Conservation (phyloP, 35 echinoderm and acorn worm genomes). For the Heliocidaris tuberculata region DNA sequence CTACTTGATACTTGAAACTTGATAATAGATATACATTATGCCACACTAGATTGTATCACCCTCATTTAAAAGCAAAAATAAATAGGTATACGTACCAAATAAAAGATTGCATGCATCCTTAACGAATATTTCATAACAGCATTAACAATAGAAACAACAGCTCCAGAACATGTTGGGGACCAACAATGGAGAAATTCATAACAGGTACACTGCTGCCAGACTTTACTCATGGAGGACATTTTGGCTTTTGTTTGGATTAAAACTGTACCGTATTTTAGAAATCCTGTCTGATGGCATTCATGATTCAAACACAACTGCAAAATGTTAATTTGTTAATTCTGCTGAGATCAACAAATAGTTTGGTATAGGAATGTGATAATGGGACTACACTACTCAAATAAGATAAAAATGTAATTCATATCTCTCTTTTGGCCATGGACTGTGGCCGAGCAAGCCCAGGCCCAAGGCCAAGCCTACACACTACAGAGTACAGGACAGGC, state of each 20-base stretch:
- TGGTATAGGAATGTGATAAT: neutral
- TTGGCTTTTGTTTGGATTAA: neutral
- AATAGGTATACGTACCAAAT: neutral
- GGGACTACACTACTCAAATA: neutral
- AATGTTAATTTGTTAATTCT: neutral
- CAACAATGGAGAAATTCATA: conserved; percentile 5
- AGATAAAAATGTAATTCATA: neutral
- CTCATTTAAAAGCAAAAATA: neutral
- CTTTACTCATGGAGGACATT: neutral
- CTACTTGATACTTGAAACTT: too few relatives aligned
- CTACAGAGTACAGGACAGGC: too few relatives aligned
- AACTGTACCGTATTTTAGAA: neutral
- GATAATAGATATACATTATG: too few relatives aligned
- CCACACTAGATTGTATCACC: too few relatives aligned
- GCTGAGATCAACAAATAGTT: neutral
- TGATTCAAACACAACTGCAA: too few relatives aligned
- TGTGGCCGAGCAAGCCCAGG: neutral
- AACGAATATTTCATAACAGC: neutral
- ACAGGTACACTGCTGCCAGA: neutral
- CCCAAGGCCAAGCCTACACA: neutral
- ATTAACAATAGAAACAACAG: neutral
- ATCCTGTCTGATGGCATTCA: too few relatives aligned
- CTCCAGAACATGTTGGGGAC: neutral
- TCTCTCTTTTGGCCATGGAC: neutral
- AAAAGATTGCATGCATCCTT: neutral